Conservation (phyloP, 2,113 vertebrate species). For the Nycticryphes semicollaris region DNA sequence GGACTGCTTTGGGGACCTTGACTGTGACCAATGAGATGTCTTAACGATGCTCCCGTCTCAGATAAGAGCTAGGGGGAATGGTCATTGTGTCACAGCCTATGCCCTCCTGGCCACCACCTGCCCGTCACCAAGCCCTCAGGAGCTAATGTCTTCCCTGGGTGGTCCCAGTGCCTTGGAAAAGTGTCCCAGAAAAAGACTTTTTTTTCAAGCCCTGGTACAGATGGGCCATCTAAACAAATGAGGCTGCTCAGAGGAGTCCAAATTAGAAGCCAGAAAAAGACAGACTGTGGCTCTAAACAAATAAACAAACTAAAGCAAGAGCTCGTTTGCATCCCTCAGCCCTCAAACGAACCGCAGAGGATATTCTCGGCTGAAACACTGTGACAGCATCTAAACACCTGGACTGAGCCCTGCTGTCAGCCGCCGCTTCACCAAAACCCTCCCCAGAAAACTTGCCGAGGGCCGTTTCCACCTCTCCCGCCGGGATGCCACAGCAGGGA, state of each 20-base stretch:
- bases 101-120: accelerated
- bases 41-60: neutral
- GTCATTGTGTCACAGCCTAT: accelerated
- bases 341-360: constrained; percentile 23
- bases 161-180: neutral
- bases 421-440: neutral
- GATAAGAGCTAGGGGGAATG: neutral
- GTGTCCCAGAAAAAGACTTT: neutral
- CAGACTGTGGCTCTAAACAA: neutral
- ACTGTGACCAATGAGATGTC: neutral
- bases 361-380: constrained; percentile 29
- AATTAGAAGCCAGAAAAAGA: neutral
- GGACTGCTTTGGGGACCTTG: neutral
- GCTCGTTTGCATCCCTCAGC: constrained; percentile 49
- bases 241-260: neutral
- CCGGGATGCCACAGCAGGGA: accelerated
- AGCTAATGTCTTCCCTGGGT: neutral
- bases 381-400: neutral
- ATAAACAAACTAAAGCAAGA: constrained; percentile 19
- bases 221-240: neutral
- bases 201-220: neutral
- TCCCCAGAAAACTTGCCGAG: neutral
- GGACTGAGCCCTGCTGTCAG: neutral
- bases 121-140: accelerated
- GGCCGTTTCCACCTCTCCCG: neutral